Evolutionary conservation across 2,888 invertebrate species (phyloP).

Genomic region (Chrysomela aeneicollis): DNA sequence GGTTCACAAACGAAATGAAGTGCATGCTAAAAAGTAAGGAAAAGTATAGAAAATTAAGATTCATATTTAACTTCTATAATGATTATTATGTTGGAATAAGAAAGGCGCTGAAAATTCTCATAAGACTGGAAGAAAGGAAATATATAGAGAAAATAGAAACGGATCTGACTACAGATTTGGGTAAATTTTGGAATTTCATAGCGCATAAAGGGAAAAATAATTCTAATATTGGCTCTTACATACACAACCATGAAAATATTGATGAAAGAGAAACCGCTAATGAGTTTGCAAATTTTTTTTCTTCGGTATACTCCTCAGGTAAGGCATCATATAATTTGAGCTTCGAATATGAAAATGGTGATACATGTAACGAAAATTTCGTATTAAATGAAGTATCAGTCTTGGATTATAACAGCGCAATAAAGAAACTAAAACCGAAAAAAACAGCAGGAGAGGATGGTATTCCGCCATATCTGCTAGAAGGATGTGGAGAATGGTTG

Average conservation of each 20-base stretch:
- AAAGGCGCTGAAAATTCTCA: not conserved
- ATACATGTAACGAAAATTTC: conserved; percentile 2
- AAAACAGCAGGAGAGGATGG: conserved; percentile 3
- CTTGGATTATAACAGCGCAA: conserved; percentile 2
- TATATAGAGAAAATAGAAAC: not conserved
- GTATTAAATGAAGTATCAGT: not conserved
- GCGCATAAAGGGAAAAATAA: conserved; percentile 2
- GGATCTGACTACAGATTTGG: not conserved
- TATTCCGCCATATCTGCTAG: conserved; percentile 7
- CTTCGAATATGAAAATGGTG: not conserved
- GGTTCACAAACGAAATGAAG: conserved; percentile 7
- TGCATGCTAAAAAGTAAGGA: not conserved
- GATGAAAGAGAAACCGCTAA: conserved; percentile 11
- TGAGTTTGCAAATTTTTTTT: conserved; percentile 11
- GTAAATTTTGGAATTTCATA: conserved; percentile 9
- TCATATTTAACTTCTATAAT: conserved; percentile 5
- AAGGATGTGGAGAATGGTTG: too few relatives aligned
- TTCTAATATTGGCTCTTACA: conserved; percentile 2
- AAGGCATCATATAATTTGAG: conserved; percentile 2
- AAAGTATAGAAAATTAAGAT: not conserved
- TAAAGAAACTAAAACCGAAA: not conserved
- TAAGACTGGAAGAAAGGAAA: not conserved
- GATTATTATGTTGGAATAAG: not conserved
- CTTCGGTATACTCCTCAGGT: not conserved
- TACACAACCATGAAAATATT: not conserved